These are phyloP conservation scores for Pachymerium ferrugineum DNA, from an alignment of 2,888 invertebrate genomes.

Conservation along the genomic window DNA sequence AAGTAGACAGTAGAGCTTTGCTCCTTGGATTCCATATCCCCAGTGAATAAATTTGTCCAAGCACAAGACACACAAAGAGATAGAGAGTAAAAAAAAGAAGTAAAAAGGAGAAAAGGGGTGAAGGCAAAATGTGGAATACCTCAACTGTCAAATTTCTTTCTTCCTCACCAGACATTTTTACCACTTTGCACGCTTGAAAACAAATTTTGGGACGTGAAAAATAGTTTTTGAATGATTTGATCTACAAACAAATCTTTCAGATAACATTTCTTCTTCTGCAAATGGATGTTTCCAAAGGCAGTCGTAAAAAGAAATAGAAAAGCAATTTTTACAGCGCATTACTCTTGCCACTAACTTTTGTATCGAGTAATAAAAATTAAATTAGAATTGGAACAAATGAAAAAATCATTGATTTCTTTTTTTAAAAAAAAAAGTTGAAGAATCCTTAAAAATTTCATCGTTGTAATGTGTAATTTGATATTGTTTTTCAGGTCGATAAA, in stretches of 20 bases:
- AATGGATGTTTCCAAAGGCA: background rate
- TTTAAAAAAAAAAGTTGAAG: too few relatives aligned
- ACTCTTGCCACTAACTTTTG: background rate
- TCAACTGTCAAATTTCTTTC: background rate
- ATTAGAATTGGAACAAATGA: background rate
- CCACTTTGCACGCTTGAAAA: background rate
- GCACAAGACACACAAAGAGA: background rate
- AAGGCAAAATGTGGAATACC: background rate
- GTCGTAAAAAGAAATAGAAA: background rate
- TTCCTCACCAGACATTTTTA: background rate
- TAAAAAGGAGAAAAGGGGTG: background rate
- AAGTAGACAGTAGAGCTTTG: background rate
- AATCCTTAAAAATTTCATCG: too few relatives aligned
- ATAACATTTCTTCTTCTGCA: too few relatives aligned
- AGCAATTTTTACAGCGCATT: background rate
- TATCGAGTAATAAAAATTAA: background rate
- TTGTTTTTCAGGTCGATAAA: too few relatives aligned
- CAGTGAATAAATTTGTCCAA: background rate
- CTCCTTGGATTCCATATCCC: background rate
- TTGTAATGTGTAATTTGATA: too few relatives aligned
- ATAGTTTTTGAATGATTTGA: too few relatives aligned
- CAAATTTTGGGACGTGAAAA: background rate
- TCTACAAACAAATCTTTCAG: background rate
- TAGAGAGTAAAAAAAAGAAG: background rate
- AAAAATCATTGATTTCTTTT: background rate